These are phyloP conservation scores for Thalpophila matura DNA, from an alignment of 2,888 invertebrate species.

Conservation along the genomic window DNA sequence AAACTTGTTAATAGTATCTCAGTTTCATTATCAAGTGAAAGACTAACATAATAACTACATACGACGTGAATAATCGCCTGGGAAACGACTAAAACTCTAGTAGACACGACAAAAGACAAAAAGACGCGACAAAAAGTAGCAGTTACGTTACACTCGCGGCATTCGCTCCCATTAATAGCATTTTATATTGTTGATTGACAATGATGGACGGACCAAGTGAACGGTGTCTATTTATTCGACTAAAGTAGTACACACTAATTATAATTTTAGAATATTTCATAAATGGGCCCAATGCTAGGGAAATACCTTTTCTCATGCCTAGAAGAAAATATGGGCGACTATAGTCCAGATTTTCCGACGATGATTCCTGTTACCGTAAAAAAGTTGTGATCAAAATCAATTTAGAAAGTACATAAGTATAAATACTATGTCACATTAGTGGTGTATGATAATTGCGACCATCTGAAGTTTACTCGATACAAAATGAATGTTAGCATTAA, in stretches of 20 bases:
- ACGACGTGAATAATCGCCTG: conserved; percentile 36
- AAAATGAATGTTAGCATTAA: neutral
- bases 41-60: conserved; percentile 7
- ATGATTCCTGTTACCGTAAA: neutral
- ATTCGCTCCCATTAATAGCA: conserved; percentile 31
- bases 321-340: no score
- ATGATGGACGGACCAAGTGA: conserved; percentile 28
- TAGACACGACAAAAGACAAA: conserved; percentile 27
- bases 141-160: conserved; percentile 37
- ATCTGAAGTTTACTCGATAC: neutral
- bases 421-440: no score
- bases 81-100: conserved; percentile 37
- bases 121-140: conserved; percentile 34
- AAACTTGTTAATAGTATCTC: conserved; percentile 13
- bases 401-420: no score
- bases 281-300: no score
- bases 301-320: no score
- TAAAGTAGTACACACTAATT: neutral
- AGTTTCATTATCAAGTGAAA: conserved; percentile 39
- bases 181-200: conserved; percentile 35
- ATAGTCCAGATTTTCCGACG: neutral
- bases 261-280: neutral
- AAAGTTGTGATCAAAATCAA: neutral
- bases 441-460: neutral
- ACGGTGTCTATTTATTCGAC: conserved; percentile 21